Conservation (phyloP, 2,797 vertebrate genomes). For the Danio tinwini region DNA sequence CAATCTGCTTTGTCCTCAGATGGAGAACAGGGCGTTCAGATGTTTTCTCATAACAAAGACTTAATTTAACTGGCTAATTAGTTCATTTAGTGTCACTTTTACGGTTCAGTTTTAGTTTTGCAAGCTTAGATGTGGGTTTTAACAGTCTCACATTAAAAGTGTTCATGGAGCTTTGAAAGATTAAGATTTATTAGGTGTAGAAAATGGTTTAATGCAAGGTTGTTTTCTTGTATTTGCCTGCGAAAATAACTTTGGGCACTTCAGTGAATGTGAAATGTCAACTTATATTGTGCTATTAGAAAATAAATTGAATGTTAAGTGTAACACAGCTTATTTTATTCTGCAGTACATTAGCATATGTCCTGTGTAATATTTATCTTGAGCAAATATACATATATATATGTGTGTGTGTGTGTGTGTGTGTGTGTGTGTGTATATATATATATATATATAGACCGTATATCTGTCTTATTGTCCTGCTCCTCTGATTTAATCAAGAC, state of each 20-base stretch:
- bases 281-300: neutral
- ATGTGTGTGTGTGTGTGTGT: too few relatives aligned
- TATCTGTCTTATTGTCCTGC: neutral
- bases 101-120: neutral
- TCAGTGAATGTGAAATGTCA: neutral
- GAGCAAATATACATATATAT: too few relatives aligned
- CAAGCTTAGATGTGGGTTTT: neutral
- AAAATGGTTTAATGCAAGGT: neutral
- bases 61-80: constrained; percentile 23
- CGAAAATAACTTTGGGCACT: neutral
- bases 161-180: neutral
- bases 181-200: neutral
- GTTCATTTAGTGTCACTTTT: constrained; percentile 13
- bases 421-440: too few relatives aligned
- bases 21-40: constrained; percentile 19
- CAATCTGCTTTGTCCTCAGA: constrained; percentile 32
- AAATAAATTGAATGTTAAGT: neutral
- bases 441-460: too few relatives aligned
- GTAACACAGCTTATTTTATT: too few relatives aligned
- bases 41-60: constrained; percentile 18
- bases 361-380: neutral
- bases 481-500: constrained; percentile 15
- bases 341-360: too few relatives aligned
- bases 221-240: neutral
- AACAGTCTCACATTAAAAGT: neutral